Percentiles rank a stretch among this genome's conserved stretches.
These are phyloP conservation scores for Achroia grisella DNA, from an alignment of 1,140 invertebrate genomes.

Conservation along the genomic window DNA sequence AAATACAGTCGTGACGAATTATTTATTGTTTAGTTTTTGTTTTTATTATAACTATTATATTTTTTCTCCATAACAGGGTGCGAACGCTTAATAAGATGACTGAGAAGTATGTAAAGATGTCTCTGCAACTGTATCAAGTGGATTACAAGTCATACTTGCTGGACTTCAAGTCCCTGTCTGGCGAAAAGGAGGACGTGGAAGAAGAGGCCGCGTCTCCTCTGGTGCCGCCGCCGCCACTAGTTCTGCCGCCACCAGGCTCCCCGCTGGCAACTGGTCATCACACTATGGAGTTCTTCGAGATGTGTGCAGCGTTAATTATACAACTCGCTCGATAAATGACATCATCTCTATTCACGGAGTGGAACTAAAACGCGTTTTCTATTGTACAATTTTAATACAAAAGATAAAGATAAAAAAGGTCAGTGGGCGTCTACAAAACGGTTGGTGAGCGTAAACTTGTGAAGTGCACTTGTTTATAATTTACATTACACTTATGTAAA, in stretches of 20 bases:
- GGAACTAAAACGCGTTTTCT: no score
- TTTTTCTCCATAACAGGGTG: constrained; percentile 77
- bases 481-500: no score
- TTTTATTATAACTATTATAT: no score
- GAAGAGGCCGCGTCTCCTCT: constrained; percentile 70
- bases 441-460: no score
- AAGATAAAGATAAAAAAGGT: no score
- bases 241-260: constrained; percentile 45
- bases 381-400: no score
- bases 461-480: no score
- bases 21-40: no score
- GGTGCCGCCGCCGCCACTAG: constrained; percentile 40
- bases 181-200: constrained; percentile 81
- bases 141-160: constrained; percentile 98
- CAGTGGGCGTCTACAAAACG: no score
- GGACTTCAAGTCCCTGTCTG: constrained; percentile 96
- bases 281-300: constrained; percentile 99
- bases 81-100: constrained; percentile 89
- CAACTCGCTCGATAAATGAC: constrained; percentile 90
- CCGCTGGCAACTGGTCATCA: constrained; percentile 81
- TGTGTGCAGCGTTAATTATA: constrained; percentile 98
- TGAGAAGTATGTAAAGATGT: constrained; percentile 95
- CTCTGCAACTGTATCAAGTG: constrained; percentile 98
- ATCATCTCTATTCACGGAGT: not conserved
- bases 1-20: no score